These are phyloP conservation scores for Chrysocyon brachyurus DNA, from an alignment of 2,797 vertebrate genomes.

Conservation along the genomic window DNA sequence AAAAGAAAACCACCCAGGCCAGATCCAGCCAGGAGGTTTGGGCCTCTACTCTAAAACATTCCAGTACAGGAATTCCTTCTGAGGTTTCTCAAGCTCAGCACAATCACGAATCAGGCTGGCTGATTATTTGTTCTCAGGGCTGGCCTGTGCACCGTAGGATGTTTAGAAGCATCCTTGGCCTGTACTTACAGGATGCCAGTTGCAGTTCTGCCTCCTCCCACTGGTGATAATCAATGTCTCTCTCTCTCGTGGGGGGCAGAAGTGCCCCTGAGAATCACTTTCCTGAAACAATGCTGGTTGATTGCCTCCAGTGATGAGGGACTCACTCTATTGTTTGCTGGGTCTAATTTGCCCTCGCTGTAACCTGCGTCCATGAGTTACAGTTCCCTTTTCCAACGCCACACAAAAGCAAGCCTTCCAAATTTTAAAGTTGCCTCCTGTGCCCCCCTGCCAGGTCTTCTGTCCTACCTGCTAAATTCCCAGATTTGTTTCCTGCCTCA, in stretches of 20 bases:
- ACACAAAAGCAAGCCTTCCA: neutral
- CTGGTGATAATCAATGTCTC: neutral
- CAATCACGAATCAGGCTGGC: neutral
- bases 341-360: neutral
- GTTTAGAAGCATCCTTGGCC: neutral
- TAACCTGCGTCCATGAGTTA: neutral
- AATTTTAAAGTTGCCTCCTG: neutral
- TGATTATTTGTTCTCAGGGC: neutral
- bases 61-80: neutral
- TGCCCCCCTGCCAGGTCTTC: neutral
- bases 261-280: neutral
- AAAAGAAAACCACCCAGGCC: neutral
- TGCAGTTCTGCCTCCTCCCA: neutral
- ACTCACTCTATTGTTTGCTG: neutral
- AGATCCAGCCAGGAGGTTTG: neutral
- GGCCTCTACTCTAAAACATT: neutral
- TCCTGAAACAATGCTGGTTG: neutral
- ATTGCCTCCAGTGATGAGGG: neutral
- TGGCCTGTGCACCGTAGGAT: rapidly evolving
- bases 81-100: neutral
- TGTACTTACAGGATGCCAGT: neutral
- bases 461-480: neutral
- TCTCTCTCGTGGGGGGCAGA: neutral
- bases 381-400: neutral
- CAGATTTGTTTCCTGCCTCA: neutral